Evolutionary conservation across 2,113 vertebrate species (phyloP), one percentile per base, ranked within the genome.

Genomic region (Benitochromis conjunctus): DNA sequence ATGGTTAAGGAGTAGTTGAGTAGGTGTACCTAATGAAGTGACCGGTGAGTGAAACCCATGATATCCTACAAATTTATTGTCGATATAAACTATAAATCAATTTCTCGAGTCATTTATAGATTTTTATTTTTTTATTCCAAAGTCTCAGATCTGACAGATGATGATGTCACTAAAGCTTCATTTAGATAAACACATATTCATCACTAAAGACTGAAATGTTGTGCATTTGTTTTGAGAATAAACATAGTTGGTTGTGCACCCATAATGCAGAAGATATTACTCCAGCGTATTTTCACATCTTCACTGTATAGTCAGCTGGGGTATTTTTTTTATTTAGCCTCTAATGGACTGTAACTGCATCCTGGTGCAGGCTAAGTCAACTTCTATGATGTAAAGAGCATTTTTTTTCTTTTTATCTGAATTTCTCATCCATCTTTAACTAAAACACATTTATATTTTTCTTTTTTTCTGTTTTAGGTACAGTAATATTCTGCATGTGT

Each of bases 401-500:
- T 79, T 38, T 43, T 10, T 24, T 53, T 16, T 3, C 0, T 9
- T 34, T 38, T 54, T 12, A 36, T 54, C 48, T 77, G 66, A 71
- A 46, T 46, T 48, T 87, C n/a, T 78, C 6, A 57, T 84, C 16
- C 34, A 60, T 38, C 18, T 81, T 51, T 48, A 9, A 9, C 29
- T 51, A 76, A 76, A 29, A 26, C 18, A 36, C 41, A 34, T 29
- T 38, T 38, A 53, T 6, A 16, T 51, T 38, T 38, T 38, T 54
- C 7, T 54, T 2, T 48, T 19, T 46, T 21, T 21, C 9, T 86
- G 31, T 83, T 54, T 34, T 85, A 99, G 99, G 98, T 99, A 99
- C 94, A 97, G 98, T 93, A 99, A 98, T 91, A 99, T 99, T 46
- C 89, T 98, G 26, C 97, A 99, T 0, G 98, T 99, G 24, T 99